These are phyloP conservation scores for Eilema griseolum DNA, from an alignment of 2,888 invertebrate genomes.

Conservation along the genomic window DNA sequence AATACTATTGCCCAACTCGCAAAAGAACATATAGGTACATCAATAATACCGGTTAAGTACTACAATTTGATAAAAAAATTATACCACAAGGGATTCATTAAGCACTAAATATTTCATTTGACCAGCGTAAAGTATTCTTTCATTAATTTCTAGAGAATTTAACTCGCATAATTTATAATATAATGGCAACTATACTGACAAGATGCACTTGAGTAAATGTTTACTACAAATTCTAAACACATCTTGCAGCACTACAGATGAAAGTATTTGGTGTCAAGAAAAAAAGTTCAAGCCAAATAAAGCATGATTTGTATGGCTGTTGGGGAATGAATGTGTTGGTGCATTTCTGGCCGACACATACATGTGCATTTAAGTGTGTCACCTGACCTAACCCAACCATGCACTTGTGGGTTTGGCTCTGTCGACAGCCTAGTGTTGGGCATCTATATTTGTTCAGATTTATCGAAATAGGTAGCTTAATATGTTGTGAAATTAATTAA, in stretches of 20 bases:
- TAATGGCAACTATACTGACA: neutral
- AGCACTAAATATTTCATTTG: neutral
- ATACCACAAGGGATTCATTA: neutral
- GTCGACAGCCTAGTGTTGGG: slow-evolving; percentile 65
- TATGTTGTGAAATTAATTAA: neutral
- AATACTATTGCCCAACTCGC: neutral
- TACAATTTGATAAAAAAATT: neutral
- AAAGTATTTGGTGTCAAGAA: slow-evolving; percentile 49
- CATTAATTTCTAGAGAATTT: neutral
- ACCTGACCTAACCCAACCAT: slow-evolving; percentile 85
- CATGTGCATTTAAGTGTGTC: slow-evolving; percentile 75
- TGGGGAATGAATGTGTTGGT: slow-evolving; percentile 24
- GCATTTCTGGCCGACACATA: slow-evolving; percentile 47
- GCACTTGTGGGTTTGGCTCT: slow-evolving; percentile 77
- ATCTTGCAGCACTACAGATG: slow-evolving; percentile 36
- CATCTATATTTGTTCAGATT: slow-evolving; percentile 23
- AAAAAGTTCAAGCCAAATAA: slow-evolving; percentile 47
- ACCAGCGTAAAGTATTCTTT: neutral
- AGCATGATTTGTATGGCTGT: slow-evolving; percentile 48
- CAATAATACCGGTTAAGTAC: too few relatives aligned
- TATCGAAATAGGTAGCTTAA: slow-evolving; percentile 45
- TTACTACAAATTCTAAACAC: slow-evolving; percentile 32
- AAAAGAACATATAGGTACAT: too few relatives aligned
- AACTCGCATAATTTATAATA: neutral
- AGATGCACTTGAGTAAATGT: slow-evolving; percentile 32